Conservation (phyloP, 2,797 vertebrate genomes). For the Myotis myotis region DNA sequence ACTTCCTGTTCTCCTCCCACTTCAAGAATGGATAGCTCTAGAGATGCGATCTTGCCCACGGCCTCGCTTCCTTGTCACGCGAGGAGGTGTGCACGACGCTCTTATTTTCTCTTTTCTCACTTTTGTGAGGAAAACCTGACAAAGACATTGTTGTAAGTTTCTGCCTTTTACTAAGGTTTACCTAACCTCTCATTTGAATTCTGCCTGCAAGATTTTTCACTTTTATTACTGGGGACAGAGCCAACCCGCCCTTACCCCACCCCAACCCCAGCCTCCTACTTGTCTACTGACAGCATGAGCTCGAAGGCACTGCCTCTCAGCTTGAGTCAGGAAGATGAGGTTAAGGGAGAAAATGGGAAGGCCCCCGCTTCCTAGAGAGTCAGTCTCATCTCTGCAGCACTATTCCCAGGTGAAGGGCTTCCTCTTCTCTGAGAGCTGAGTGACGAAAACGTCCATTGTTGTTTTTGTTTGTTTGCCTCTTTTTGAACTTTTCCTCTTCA, state of each 20-base stretch:
- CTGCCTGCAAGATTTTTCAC: background rate
- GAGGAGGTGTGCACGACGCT: accelerated
- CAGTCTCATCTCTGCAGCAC: background rate
- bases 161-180: background rate
- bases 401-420: background rate
- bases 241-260: accelerated
- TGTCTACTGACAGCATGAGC: no score
- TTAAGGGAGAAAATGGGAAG: background rate
- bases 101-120: background rate
- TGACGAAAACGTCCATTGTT: background rate
- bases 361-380: background rate
- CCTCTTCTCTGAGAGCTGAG: background rate
- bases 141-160: background rate
- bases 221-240: background rate
- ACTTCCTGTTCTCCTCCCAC: no score
- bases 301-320: background rate
- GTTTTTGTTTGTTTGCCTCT: background rate
- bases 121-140: background rate
- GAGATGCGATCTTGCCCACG: background rate
- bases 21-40: background rate
- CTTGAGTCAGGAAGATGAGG: background rate
- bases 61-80: background rate
- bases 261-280: accelerated
- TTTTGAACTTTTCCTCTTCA: background rate
- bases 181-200: background rate